Conservation (phyloP, 2,797 vertebrate genomes). For the Botia almorhae region DNA sequence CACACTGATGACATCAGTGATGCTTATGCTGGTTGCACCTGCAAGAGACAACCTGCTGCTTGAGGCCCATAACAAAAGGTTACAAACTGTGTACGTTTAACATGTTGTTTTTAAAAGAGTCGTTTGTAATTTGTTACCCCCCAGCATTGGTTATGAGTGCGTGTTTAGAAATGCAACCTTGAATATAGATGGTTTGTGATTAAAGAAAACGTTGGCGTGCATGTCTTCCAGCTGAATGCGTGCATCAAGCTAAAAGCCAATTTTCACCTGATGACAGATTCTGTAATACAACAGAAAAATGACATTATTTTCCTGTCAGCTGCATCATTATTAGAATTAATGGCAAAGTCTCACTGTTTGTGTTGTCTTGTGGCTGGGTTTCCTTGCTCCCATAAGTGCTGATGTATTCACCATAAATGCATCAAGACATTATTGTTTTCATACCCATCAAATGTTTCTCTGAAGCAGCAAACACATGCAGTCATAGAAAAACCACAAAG, state of each 20-base stretch:
- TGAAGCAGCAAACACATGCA: conserved; percentile 1
- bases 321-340: conserved; percentile 60
- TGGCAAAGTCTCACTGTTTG: conserved; percentile 61
- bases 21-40: too few relatives aligned
- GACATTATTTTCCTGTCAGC: conserved; percentile 50
- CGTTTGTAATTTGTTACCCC: not conserved
- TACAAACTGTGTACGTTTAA: not conserved
- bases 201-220: conserved; percentile 23
- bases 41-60: not conserved
- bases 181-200: conserved; percentile 42
- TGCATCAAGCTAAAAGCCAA: conserved; percentile 36
- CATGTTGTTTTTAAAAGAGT: not conserved
- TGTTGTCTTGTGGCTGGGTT: conserved; percentile 59
- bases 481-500: not conserved
- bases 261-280: conserved; percentile 46
- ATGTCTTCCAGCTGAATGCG: conserved; percentile 1
- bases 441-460: not conserved
- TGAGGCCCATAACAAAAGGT: not conserved
- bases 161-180: not conserved
- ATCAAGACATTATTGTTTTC: not conserved
- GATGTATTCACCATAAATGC: conserved; percentile 57
- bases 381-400: conserved; percentile 59
- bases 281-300: conserved; percentile 37
- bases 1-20: not conserved
- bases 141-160: not conserved